Conservation (phyloP, 2,113 vertebrate genomes). For the Perca schrenkii region DNA sequence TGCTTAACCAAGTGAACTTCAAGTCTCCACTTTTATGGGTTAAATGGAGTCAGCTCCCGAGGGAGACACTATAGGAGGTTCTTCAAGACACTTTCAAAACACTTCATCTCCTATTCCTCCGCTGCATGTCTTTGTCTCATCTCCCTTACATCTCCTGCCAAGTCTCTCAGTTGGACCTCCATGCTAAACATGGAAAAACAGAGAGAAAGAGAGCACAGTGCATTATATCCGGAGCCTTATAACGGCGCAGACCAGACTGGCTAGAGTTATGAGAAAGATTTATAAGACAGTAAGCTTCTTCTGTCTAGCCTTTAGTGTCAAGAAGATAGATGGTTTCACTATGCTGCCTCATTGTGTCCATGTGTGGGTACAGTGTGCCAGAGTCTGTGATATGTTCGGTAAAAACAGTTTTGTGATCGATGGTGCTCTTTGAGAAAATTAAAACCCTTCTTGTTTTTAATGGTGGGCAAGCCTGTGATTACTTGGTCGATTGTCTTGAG, state of each 20-base stretch:
- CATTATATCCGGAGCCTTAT: constrained; percentile 46
- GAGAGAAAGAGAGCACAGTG: constrained; percentile 1
- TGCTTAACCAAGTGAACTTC: constrained; percentile 59
- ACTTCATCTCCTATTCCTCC: constrained; percentile 29
- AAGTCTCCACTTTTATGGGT: constrained; percentile 55
- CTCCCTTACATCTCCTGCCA: constrained; percentile 67
- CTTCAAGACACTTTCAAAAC: constrained; percentile 59
- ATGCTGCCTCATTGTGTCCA: constrained; percentile 65
- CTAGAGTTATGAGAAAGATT: constrained; percentile 55
- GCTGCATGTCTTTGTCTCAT: constrained; percentile 57
- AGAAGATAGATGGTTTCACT: constrained; percentile 72
- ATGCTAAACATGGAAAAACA: constrained; percentile 46
- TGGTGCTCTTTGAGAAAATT: constrained; percentile 34
- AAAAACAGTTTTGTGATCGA: constrained; percentile 17
- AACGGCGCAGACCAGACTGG: constrained; percentile 40
- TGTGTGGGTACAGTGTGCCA: constrained; percentile 59
- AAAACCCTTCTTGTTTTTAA: constrained; percentile 46
- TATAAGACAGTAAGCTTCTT: constrained; percentile 65
- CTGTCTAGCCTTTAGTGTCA: constrained; percentile 66
- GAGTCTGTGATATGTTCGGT: constrained; percentile 27
- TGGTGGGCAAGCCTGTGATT: constrained; percentile 6
- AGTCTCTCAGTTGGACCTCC: constrained; percentile 51
- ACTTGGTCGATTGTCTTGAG: constrained; percentile 5
- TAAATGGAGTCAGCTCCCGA: constrained; percentile 55
- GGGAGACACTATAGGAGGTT: constrained; percentile 48